Percentiles rank a stretch among this genome's conserved stretches.
These are phyloP conservation scores for Elaphurus davidianus DNA, from an alignment of 2,113 vertebrate species.

Conservation along the genomic window DNA sequence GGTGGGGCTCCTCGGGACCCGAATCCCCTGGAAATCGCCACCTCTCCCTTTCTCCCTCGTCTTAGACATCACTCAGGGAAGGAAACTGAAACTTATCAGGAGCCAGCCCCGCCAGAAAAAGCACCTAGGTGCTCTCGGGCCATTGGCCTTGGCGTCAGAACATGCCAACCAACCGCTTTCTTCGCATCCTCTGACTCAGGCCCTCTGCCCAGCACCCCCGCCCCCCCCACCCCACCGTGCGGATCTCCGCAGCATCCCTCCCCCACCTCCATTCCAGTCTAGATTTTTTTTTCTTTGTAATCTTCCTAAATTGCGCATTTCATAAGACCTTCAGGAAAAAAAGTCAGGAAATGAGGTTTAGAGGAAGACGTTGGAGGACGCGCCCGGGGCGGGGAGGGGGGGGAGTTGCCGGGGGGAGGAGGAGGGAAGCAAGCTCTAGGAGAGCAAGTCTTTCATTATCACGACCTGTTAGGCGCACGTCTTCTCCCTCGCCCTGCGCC, in stretches of 20 bases:
- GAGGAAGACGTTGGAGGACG: not conserved
- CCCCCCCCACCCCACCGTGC: not conserved
- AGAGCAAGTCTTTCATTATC: slow-evolving; percentile 29
- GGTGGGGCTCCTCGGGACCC: not conserved
- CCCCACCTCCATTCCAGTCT: not conserved
- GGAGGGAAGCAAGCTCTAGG: not conserved
- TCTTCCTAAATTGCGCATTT: slow-evolving; percentile 64
- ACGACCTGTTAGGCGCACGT: not conserved
- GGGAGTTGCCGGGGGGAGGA: fast-evolving
- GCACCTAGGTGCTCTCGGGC: not conserved
- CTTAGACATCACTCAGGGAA: not conserved
- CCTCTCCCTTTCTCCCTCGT: not conserved
- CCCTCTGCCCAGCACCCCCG: not conserved
- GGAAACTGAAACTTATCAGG: not conserved
- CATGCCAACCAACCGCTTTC: fast-evolving
- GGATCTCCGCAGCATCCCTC: not conserved
- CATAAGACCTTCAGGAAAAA: slow-evolving; percentile 54
- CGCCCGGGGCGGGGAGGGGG: not conserved
- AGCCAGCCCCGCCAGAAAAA: not conserved
- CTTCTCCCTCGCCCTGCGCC: not conserved
- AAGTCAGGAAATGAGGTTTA: slow-evolving; percentile 57
- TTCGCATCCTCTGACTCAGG: not conserved
- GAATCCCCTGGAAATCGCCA: not conserved
- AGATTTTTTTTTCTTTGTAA: not conserved
- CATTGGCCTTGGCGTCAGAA: not conserved